Evolutionary conservation across 1,140 invertebrate species (phyloP).

Genomic region (Zaprionus gabonicus): DNA sequence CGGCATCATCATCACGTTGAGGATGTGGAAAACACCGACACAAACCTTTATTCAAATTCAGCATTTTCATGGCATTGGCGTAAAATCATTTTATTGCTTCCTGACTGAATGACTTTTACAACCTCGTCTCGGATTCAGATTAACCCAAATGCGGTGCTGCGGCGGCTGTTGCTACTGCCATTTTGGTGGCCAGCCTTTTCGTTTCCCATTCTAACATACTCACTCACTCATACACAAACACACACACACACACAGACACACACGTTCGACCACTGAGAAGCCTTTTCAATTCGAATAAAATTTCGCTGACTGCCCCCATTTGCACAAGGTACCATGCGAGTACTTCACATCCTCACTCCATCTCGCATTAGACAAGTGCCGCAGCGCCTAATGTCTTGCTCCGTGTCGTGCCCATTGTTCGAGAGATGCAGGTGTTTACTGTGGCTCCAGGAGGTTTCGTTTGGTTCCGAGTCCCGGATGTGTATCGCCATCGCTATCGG

Average conservation of each 20-base stretch:
- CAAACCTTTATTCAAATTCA: conserved; percentile 81
- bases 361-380: conserved; percentile 22
- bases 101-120: conserved; percentile 82
- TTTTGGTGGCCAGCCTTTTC: conserved; percentile 24
- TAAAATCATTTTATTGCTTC: conserved; percentile 83
- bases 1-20: conserved; percentile 19
- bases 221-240: background rate
- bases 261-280: conserved; percentile 11
- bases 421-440: background rate
- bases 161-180: conserved; percentile 18
- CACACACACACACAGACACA: conserved; percentile 6
- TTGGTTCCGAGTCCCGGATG: background rate
- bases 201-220: background rate
- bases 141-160: conserved; percentile 68
- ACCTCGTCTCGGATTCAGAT: conserved; percentile 73
- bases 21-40: conserved; percentile 45
- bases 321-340: conserved; percentile 38
- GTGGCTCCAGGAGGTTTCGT: background rate
- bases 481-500: background rate
- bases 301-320: conserved; percentile 58
- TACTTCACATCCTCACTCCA: conserved; percentile 25
- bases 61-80: conserved; percentile 81
- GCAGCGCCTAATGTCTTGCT: conserved; percentile 29
- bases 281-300: conserved; percentile 61
- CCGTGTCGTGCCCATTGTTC: background rate